Percentiles rank a stretch among this genome's conserved stretches.
Conservation (phyloP, 1,140 invertebrate genomes). For the Nomia melanderi region DNA sequence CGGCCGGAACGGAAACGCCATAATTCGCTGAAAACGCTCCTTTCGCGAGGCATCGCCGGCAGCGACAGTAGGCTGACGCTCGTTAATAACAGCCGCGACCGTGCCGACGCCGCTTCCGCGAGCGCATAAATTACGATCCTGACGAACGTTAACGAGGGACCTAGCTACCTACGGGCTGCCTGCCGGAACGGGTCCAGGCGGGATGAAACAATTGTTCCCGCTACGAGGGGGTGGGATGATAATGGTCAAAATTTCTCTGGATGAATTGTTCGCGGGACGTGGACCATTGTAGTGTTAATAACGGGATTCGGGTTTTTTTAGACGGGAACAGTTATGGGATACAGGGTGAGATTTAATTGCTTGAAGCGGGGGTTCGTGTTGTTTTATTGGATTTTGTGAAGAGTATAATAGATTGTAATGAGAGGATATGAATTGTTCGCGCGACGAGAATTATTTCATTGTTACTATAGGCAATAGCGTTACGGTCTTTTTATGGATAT, state of each 20-base stretch:
- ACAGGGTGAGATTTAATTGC: neutral
- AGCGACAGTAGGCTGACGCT: slow-evolving; percentile 58
- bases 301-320: neutral
- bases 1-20: slow-evolving; percentile 43
- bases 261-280: neutral
- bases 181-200: neutral
- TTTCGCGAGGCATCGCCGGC: slow-evolving; percentile 29
- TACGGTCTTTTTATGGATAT: no score
- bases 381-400: no score
- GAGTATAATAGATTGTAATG: no score
- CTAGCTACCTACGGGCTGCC: neutral
- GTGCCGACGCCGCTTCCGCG: slow-evolving; percentile 58
- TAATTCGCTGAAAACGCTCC: slow-evolving; percentile 54
- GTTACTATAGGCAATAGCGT: no score
- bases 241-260: neutral
- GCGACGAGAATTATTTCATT: no score
- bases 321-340: neutral
- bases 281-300: neutral
- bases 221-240: neutral
- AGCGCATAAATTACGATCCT: slow-evolving; percentile 70
- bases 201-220: neutral
- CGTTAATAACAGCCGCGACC: slow-evolving; percentile 70
- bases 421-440: no score
- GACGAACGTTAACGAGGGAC: slow-evolving; percentile 63
- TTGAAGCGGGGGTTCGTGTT: no score